Evolutionary conservation across 1,140 invertebrate species (phyloP), one percentile per base, ranked within the genome.

Genomic region (Patella vulgata): DNA sequence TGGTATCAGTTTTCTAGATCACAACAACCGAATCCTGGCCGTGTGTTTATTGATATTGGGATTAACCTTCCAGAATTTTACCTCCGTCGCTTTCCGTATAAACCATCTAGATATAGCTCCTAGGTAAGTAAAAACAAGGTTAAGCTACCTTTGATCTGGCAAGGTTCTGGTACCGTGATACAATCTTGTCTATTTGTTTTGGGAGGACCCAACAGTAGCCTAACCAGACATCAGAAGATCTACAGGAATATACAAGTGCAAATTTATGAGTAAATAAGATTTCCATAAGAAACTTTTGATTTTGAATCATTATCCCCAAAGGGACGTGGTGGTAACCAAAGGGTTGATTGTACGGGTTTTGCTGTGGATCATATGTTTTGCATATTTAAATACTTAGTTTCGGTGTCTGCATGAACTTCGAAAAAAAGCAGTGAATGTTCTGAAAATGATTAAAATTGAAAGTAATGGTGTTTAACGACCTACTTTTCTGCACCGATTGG

Each of bases 91-190:
- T 40, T 62, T 62, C 42, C 54, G 65, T 27, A 59, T 67, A 46
- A 67, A 67, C 43, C 43, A 55, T 39, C 42, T 67, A 31, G 65
- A 67, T 44, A 67, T 67, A 30, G 65, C 65, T 8, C 65, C 65
- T 44, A 61, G 65, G 65, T 67, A 48, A 42, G 31, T 28, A 14
- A 9, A 52, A 52, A 5, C 14, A 12, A 48, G 46, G 14, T 48
- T 3, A 17, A 1, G 17, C 23, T 25, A 1, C 1, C 12, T 1
- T 48, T 23, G 23, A 48, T 48, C 2, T 12, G 14, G 3, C 12
- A 25, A 17, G 46, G 23, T 3, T 12, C 1, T 1, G 17, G 12
- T 17, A 23, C 2, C 14, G 12, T 48, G 46, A n/a, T 25, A 17
- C 14, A 12, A 48, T 1, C 46, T 48, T 12, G 17, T 25, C 17